Evolutionary conservation across 2,888 invertebrate species (phyloP).

Genomic region (Trichopoda pennipes): DNA sequence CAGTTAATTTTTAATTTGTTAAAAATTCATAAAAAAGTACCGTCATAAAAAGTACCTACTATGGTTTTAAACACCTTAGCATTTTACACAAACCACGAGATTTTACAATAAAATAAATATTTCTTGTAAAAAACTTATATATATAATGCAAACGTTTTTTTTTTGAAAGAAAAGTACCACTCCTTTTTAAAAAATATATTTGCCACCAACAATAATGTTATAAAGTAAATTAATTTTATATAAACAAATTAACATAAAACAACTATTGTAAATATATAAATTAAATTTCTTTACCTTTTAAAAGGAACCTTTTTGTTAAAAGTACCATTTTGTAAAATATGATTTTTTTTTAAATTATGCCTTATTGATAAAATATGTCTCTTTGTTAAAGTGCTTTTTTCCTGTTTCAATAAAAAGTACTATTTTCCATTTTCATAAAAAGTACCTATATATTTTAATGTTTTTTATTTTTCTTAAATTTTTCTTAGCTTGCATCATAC

Average conservation of each 20-base stretch:
- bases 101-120: no score
- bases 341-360: not conserved
- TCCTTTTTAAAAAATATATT: not conserved
- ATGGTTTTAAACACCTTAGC: no score
- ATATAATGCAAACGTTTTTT: no score
- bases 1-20: no score
- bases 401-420: no score
- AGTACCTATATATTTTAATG: not conserved
- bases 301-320: not conserved
- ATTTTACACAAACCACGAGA: no score
- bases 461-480: not conserved
- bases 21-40: no score
- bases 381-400: not conserved
- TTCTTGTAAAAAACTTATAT: no score
- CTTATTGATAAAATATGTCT: not conserved
- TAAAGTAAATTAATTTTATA: no score
- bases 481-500: slow-evolving; percentile 77
- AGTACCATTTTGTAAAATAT: not conserved
- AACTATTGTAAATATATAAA: not conserved
- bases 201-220: no score
- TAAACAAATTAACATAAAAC: not conserved
- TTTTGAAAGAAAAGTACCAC: no score
- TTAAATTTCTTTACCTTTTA: not conserved
- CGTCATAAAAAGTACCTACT: no score
- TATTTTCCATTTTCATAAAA: not conserved